phyloP scores from a whole-genome alignment of 2,797 vertebrate genomes.

The Pipistrellus kuhlii region DNA sequence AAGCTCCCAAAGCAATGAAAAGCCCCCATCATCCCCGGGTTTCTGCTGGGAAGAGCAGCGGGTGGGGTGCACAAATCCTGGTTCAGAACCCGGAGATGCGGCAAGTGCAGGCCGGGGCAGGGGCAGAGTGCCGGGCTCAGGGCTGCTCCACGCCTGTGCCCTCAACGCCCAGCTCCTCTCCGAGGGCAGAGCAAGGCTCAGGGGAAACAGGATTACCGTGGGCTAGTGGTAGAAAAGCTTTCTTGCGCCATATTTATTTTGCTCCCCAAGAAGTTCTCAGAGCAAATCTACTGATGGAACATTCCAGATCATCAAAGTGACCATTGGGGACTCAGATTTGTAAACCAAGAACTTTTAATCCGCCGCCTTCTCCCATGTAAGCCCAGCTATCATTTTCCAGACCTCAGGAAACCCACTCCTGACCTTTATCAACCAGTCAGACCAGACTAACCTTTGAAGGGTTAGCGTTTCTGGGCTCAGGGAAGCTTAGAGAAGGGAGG shows the following conservation, averaged over 20 bases:
- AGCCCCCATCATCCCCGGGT: too few relatives aligned
- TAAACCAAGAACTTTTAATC: slow-evolving; percentile 34
- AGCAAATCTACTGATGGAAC: not conserved
- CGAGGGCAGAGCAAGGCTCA: not conserved
- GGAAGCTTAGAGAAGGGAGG: slow-evolving; percentile 5
- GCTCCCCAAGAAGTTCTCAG: not conserved
- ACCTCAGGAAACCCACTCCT: not conserved
- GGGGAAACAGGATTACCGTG: not conserved
- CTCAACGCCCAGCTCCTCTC: not conserved
- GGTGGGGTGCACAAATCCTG: too few relatives aligned
- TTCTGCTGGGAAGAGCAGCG: too few relatives aligned
- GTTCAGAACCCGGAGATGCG: too few relatives aligned
- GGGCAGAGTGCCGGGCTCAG: not conserved
- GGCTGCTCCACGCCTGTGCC: not conserved
- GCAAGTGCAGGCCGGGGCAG: too few relatives aligned
- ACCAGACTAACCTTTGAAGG: not conserved
- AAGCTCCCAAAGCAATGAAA: too few relatives aligned
- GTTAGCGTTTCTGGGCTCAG: slow-evolving; percentile 5
- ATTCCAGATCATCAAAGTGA: not conserved
- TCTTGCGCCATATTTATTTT: not conserved
- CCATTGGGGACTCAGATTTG: not conserved
- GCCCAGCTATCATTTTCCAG: not conserved
- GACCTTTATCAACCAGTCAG: not conserved
- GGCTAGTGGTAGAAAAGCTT: not conserved
- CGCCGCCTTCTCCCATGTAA: slow-evolving; percentile 26